A percentile compares a stretch with the other conserved stretches of the same genome.
Evolutionary conservation across 2,797 vertebrate genomes (phyloP).

Genomic region (Danio tinwini): DNA sequence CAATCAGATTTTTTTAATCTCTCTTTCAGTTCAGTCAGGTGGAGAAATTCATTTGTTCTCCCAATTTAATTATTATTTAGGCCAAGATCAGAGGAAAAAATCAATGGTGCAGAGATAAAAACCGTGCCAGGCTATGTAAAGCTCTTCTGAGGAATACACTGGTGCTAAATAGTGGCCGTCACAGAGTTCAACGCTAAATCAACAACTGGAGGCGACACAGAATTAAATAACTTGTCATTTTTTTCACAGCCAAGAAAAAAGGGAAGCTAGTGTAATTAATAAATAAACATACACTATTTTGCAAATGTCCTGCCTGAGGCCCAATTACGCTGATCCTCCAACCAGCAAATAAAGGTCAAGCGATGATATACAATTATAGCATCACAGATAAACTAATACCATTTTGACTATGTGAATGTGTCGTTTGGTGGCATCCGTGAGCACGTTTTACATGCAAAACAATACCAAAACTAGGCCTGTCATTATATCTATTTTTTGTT

Average conservation of each 20-base stretch:
- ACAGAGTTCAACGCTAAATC: constrained; percentile 18
- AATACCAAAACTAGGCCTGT: no score
- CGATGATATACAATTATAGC: constrained; percentile 18
- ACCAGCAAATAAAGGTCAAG: constrained; percentile 14
- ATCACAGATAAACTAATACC: constrained; percentile 19
- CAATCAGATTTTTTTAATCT: background rate
- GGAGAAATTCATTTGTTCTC: constrained; percentile 36
- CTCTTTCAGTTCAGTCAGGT: constrained; percentile 9
- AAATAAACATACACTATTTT: background rate
- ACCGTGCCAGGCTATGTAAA: background rate
- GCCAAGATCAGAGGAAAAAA: constrained; percentile 35
- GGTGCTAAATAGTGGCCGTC: constrained; percentile 30
- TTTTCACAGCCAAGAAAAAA: background rate
- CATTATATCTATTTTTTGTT: no score
- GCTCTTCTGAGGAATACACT: background rate
- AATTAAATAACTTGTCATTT: constrained; percentile 43
- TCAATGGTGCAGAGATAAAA: constrained; percentile 39
- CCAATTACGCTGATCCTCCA: constrained; percentile 33
- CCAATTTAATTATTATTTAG: constrained; percentile 23
- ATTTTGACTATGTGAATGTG: background rate
- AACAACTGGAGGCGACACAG: constrained; percentile 19
- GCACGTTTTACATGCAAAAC: no score
- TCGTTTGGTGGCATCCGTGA: background rate
- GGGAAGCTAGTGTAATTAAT: constrained; percentile 27
- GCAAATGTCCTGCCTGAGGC: constrained; percentile 19